A percentile compares a stretch with the other conserved stretches of the same genome.
These are phyloP conservation scores for Nebria brevicollis DNA, from an alignment of 2,888 invertebrate species.

Conservation along the genomic window DNA sequence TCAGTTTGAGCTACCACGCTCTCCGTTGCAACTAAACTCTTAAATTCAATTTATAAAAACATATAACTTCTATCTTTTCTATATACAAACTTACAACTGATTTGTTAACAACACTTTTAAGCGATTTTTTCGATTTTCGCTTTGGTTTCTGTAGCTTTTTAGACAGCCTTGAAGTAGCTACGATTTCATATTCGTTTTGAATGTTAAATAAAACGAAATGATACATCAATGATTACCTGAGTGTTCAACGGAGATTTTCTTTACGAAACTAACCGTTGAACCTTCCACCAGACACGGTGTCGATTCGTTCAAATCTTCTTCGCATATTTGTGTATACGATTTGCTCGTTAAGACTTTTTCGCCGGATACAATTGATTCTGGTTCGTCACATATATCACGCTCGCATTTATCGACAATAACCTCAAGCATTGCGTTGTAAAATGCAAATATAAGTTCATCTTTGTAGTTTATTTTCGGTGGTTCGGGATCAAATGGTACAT, in stretches of 20 bases:
- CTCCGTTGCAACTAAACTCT: background rate
- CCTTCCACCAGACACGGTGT: constrained; percentile 42
- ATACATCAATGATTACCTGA: background rate
- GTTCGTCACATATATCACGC: background rate
- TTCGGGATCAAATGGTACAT: background rate
- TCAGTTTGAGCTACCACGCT: background rate
- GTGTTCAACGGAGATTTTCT: background rate
- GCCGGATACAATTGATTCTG: background rate
- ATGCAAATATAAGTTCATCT: constrained; percentile 52
- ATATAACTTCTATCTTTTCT: background rate
- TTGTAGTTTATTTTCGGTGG: constrained; percentile 49
- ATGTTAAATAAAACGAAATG: too few relatives aligned
- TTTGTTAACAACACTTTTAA: too few relatives aligned
- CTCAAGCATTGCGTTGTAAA: constrained; percentile 53
- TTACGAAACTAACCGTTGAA: constrained; percentile 34
- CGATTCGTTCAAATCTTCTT: constrained; percentile 46
- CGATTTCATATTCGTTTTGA: too few relatives aligned
- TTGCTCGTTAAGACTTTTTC: constrained; percentile 1
- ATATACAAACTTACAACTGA: too few relatives aligned
- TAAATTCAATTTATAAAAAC: background rate
- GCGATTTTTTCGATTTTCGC: too few relatives aligned
- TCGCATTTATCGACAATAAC: constrained; percentile 50
- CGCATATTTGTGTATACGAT: constrained; percentile 3
- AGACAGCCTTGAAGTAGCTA: too few relatives aligned
- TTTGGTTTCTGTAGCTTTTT: too few relatives aligned